Conservation (phyloP, 2,888 invertebrate species). For the Spisula subtruncata region DNA sequence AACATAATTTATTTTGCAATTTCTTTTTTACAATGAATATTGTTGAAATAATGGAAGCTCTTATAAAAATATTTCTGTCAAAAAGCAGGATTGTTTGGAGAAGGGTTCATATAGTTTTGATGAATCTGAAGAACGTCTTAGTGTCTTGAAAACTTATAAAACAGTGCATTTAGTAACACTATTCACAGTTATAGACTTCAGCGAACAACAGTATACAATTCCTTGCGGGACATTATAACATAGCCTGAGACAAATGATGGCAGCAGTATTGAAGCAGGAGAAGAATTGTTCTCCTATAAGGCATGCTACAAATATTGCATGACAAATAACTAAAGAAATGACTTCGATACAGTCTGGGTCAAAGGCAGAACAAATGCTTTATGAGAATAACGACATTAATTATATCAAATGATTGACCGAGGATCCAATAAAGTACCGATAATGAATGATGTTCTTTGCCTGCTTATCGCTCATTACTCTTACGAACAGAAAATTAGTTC, state of each 20-base stretch:
- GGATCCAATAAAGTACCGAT: neutral
- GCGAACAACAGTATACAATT: neutral
- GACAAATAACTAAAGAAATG: neutral
- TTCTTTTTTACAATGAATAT: no score
- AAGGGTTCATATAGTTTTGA: no score
- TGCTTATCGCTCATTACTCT: neutral
- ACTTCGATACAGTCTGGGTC: neutral
- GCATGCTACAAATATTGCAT: neutral
- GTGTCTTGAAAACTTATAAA: no score
- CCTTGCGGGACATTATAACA: neutral
- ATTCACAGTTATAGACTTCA: neutral
- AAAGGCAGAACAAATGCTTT: neutral
- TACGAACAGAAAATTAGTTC: neutral
- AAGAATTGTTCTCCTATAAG: neutral
- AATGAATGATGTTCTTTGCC: neutral
- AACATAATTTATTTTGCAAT: no score
- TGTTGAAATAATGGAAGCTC: no score
- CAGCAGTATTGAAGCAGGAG: neutral
- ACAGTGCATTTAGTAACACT: neutral
- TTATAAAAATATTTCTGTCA: no score
- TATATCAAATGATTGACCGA: neutral
- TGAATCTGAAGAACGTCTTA: no score
- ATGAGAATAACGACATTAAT: neutral
- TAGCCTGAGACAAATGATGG: neutral
- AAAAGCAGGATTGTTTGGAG: no score